Evolutionary conservation across 2,888 invertebrate species (phyloP).

Genomic region (Megastigmus dorsalis): DNA sequence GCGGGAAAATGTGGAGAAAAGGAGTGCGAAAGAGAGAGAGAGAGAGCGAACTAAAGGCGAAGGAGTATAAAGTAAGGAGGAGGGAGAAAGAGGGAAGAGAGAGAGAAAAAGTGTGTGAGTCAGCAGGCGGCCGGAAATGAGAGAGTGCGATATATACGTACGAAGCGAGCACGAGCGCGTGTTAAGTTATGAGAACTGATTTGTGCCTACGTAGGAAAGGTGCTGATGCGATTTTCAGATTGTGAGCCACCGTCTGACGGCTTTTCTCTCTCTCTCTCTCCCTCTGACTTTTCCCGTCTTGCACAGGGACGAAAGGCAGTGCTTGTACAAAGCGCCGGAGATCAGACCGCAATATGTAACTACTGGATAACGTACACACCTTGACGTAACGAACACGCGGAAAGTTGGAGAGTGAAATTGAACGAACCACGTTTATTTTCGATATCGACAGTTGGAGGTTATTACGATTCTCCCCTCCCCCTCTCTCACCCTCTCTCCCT

Average conservation of each 20-base stretch:
- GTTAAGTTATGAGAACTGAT: constrained; percentile 30
- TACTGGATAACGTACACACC: no score
- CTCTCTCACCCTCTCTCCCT: background rate
- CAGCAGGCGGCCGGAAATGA: constrained; percentile 25
- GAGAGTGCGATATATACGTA: background rate
- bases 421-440: no score
- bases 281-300: no score
- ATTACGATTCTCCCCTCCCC: background rate
- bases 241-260: no score
- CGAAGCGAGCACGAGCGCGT: background rate
- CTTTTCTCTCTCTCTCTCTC: no score
- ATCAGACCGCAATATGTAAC: no score
- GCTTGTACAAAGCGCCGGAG: no score
- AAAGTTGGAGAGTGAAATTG: no score
- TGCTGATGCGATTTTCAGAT: constrained; percentile 3
- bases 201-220: background rate
- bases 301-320: no score
- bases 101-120: constrained; percentile 11
- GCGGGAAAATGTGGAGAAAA: constrained; percentile 20
- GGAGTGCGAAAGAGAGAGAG: constrained; percentile 8
- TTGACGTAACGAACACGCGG: no score
- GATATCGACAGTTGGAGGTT: background rate
- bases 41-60: background rate
- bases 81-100: constrained; percentile 6
- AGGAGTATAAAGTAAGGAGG: constrained; percentile 1